These are phyloP conservation scores for Cryptocheilus praepositus DNA, from an alignment of 2,888 invertebrate genomes.

Conservation along the genomic window DNA sequence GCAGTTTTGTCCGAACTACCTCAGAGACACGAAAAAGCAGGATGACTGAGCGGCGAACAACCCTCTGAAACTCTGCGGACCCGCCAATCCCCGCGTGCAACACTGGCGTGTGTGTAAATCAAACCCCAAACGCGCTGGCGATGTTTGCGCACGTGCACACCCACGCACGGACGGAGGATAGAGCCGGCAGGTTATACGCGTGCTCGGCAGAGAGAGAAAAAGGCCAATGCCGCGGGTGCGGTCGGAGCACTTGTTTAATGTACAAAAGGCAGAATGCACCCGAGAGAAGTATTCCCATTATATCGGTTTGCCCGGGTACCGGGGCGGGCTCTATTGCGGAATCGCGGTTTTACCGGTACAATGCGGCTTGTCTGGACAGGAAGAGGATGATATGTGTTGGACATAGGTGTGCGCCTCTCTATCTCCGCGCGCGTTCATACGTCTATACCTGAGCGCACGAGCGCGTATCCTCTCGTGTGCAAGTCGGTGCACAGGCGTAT, in stretches of 20 bases:
- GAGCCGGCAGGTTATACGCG: constrained; percentile 12
- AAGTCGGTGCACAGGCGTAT: too few species aligned
- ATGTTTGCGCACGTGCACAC: constrained; percentile 21
- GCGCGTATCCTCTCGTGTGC: too few species aligned
- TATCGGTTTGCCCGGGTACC: constrained; percentile 51
- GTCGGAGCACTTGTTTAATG: constrained; percentile 55
- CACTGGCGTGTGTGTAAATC: constrained; percentile 42
- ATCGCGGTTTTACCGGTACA: constrained; percentile 47
- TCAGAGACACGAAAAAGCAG: constrained; percentile 41
- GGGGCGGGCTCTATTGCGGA: constrained; percentile 46
- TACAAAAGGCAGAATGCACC: constrained; percentile 52
- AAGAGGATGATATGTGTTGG: constrained; percentile 44
- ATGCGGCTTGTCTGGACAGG: constrained; percentile 38
- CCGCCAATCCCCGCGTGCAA: too few species aligned
- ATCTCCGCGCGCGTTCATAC: constrained; percentile 13
- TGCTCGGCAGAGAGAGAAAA: constrained; percentile 29
- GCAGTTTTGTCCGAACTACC: constrained; percentile 16
- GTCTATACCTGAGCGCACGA: neutral
- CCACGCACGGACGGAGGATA: constrained; percentile 1
- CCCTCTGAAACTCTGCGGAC: too few species aligned
- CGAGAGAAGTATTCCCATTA: constrained; percentile 59
- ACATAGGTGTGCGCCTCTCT: constrained; percentile 14
- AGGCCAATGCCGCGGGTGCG: constrained; percentile 29
- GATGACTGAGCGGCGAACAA: constrained; percentile 34
- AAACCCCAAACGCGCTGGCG: constrained; percentile 45